Percentiles rank a stretch among this genome's conserved stretches.
Conservation (phyloP, 2,113 vertebrate species). For the Hemicordylus capensis region DNA sequence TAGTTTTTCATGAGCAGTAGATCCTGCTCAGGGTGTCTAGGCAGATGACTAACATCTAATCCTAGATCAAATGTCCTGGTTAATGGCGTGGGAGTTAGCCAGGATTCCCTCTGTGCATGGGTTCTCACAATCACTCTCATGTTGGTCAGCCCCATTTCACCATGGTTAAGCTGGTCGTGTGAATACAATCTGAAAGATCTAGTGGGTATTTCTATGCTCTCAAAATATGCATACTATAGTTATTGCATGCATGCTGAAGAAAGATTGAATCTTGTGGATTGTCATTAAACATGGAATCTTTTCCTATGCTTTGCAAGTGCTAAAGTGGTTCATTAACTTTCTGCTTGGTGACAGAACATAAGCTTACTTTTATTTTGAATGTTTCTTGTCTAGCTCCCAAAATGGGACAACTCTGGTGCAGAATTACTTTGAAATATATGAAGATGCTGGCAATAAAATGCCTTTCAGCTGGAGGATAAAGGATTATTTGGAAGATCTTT, state of each 20-base stretch:
- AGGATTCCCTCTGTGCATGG: no score
- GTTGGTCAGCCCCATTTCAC: no score
- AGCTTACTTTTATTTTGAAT: not conserved
- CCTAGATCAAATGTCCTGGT: no score
- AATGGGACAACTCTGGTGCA: conserved; percentile 82
- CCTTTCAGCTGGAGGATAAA: conserved; percentile 96
- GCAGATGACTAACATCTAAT: no score
- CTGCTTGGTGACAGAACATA: no score
- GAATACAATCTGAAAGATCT: not conserved
- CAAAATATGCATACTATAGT: not conserved
- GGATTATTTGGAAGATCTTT: conserved; percentile 91
- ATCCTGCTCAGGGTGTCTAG: no score
- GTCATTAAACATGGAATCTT: not conserved
- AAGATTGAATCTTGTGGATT: not conserved
- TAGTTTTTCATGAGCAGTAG: no score
- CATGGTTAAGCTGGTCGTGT: not conserved
- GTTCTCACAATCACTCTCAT: no score
- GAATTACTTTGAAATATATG: conserved; percentile 76
- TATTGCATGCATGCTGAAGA: not conserved
- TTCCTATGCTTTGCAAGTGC: no score
- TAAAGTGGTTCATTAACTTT: no score
- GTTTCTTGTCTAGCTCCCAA: conserved; percentile 70
- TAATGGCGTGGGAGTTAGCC: no score
- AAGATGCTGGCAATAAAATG: conserved; percentile 72
- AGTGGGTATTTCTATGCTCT: not conserved